Evolutionary conservation across 2,797 vertebrate species (phyloP), one percentile per base, ranked within the genome.

Genomic region (Diplodus sargus): DNA sequence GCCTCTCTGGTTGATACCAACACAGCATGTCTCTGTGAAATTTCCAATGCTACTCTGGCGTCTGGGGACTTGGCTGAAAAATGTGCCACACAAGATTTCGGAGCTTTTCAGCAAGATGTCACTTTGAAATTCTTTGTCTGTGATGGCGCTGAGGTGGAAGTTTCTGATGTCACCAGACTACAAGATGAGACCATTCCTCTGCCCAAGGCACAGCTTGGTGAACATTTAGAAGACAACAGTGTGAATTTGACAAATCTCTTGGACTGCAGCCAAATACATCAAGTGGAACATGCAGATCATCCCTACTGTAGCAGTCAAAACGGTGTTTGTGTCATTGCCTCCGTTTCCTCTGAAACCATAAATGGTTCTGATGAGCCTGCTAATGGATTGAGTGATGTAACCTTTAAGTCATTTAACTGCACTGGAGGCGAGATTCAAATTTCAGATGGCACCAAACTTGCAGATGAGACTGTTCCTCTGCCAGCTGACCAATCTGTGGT

Each of bases 401-500:
- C 88, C 12, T 89, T 91, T 5, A 91, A 93, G 82, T 84, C 84
- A 18, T 79, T 93, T 34, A 70, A 79, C 80, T 93, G 90, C 79
- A 70, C 74, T 13, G 94, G 92, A n/a, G 84, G 84, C 6, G 91
- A 92, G 76, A 59, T 90, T 39, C 91, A 94, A 78, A 74, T 91
- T 52, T 80, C 71, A 60, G 81, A 90, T 25, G 22, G 42, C 1
- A 65, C 70, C 18, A 53, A 47, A n/a, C 28, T 53, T 30, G 22
- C 58, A 42, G 84, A 91, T n/a, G 70, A 82, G 30, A 87, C 87
- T 0, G 18, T 90, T 78, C 74, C 85, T 78, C 48, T 87, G 18
- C 78, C 73, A 49, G 68, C 52, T 47, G 62, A 76, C 51, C 65
- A 79, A 60, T 49, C 18, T 30, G 51, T 18, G 0, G 66, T 23